Evolutionary conservation across 2,888 invertebrate species (phyloP).

Genomic region (Cerastis rubricosa): DNA sequence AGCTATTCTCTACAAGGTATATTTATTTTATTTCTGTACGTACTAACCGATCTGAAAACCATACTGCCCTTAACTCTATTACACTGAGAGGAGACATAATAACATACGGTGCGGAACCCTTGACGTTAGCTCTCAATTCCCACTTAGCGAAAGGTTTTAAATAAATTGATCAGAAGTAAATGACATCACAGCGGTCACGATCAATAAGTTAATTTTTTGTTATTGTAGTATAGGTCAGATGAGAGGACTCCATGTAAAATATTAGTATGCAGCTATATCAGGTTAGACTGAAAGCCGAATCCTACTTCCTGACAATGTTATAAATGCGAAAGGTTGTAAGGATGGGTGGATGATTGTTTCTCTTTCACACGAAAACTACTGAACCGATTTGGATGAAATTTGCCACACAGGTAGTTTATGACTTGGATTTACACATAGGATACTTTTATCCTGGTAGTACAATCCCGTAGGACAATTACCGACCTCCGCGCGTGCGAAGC

Average conservation of each 20-base stretch:
- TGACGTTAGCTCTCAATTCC: neutral
- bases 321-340: no score
- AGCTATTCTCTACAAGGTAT: neutral
- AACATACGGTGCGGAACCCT: neutral
- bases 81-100: neutral
- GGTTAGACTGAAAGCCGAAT: neutral
- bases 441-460: no score
- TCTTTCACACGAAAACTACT: no score
- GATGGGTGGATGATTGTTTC: no score
- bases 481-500: no score
- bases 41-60: neutral
- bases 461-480: no score
- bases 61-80: neutral
- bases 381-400: no score
- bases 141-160: neutral
- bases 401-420: no score
- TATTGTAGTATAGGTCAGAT: neutral
- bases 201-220: neutral
- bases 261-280: neutral
- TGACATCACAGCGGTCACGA: slow-evolving; percentile 3
- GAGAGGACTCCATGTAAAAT: neutral
- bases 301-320: no score
- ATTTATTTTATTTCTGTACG: neutral
- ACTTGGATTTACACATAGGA: no score
- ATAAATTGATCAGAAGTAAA: neutral